Base-by-base conservation (phyloP, 2,888 invertebrate species). In the Noctua pronuba region DNA sequence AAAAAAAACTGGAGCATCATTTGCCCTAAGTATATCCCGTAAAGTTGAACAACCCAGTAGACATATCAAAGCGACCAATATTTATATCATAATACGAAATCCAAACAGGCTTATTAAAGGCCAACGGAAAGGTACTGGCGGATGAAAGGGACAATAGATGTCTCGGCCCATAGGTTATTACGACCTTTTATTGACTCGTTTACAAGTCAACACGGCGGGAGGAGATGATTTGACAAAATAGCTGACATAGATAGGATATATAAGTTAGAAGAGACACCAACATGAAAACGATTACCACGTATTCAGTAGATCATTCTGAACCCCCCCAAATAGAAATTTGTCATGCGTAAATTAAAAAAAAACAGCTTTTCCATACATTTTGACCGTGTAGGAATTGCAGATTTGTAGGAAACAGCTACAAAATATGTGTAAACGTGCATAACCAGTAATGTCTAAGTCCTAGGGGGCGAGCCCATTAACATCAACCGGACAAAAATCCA, bases 131-230 rank as follows among this genome's bases (percentile, higher is more conserved):
- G 28, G n/a, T 68, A 58, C 35, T 21, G 64, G n/a, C 52, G 38
- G 69, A 28, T 75, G 16, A 77, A 75, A 65, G 49, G 71, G 58
- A 75, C 75, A 77, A 78, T 58, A 74, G 52, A 67, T 76, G 70
- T 69, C 58, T 68, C 85, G 73, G n/a, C 66, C 44, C 64, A 58
- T 65, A 73, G 21, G 18, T 75, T 85, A 87, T 77, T 77, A 81
- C 62, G 81, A 73, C 62, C 62, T 71, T 69, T 86, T 74, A 74
- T 83, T 35, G 64, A 64, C 35, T 74, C 73, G 70, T 80, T 87
- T 65, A 77, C 62, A 73, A 84, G 68, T 52, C 76, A 49, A 82
- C 28, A 55, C 38, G 38, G 73, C 49, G 68, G 52, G 67, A 60
- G 71, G 71, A 78, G 65, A 79, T 73, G n/a, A 79, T 72, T 55